Evolutionary conservation across 2,113 vertebrate species (phyloP), one percentile per base, ranked within the genome.

Genomic region (Periophthalmus modestus): DNA sequence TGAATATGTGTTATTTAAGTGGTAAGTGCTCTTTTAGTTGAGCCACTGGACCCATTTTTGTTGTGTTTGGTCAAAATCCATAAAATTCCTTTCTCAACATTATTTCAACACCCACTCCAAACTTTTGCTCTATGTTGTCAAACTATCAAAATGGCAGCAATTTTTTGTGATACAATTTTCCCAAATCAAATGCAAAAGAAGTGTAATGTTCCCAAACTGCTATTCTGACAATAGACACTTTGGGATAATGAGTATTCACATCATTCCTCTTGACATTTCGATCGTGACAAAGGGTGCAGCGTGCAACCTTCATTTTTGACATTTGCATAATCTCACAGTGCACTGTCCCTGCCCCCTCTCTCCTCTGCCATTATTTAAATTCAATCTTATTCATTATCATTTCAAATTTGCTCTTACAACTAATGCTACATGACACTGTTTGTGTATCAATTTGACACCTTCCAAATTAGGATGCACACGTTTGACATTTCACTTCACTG

Each of bases 251-350:
- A 85, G 73, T 79, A 82, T 89, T 89, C 72, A 73, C 71, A 84
- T 84, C 63, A 69, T 77, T 79, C 68, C 71, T 87, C 74, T 77
- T 89, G 85, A 83, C 81, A 88, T 88, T 89, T 87, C 68, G 68
- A 61, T 81, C 76, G 69, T 81, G 81, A 87, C 81, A 84, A 88
- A 89, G 59, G 78, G 71, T 68, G 21, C 75, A 68, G 68, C 36
- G 73, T 16, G 67, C 78, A 80, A 59, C 75, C 81, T 69, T 84
- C 83, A 77, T 81, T 87, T 81, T 68, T 43, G 66, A 80, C 77
- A 91, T 89, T 89, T 89, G 84, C 79, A 88, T 91, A 86, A 89
- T 89, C 75, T 77, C 73, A 69, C 66, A 72, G 36, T 68, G 67
- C 70, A 21, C 18, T 77, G 78, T 68, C 72, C 70, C 77, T 66